Base-by-base conservation (phyloP, 2,888 invertebrate species). In the Coenonympha glycerion region DNA sequence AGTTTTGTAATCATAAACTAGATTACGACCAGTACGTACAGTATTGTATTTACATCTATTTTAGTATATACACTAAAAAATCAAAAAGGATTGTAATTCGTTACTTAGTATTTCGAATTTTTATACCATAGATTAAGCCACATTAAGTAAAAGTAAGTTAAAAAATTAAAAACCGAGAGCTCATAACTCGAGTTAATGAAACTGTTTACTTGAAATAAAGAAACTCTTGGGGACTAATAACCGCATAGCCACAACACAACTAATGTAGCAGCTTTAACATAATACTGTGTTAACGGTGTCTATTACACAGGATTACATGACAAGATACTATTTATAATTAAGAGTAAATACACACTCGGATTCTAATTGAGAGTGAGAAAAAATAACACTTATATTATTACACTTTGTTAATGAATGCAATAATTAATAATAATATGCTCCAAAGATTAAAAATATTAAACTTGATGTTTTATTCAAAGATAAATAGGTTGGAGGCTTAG, bases 311-410 rank as follows among this genome's bases (percentile, higher is more conserved):
- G 42, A 28, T 49, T 15, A 11, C 36, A 30, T 49, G 36, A 49
- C 49, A 49, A 28, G 28, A 33, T 44, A 30, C 31, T 44, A 44
- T 31, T 13, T 33, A 44, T 44, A 44, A 31, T 30, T 1, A 11
- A 21, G 21, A 30, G 30, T 11, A n/a, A 42, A 36, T 1, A 30
- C 18, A 15, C 13, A 37, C 5, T 24, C 6, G 37, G 6, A 37
- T 36, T 36, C 5, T 34, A n/a, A 19, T 4, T 11, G 36, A 36
- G 9, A 11, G 4, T 9, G 33, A n/a, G 6, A 36, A 37, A 21
- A 11, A 11, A 13, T 13, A 21, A 11, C 11, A 36, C 6, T 3
- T 6, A 5, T 13, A 6, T 6, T 6, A 6, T 13, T 31, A 8
- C 15, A 11, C 15, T 15, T 15, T 13, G 31, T 31, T 8, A 24